These are phyloP conservation scores for Coecobrya sp. DNA, from an alignment of 2,888 invertebrate genomes.

Conservation along the genomic window DNA sequence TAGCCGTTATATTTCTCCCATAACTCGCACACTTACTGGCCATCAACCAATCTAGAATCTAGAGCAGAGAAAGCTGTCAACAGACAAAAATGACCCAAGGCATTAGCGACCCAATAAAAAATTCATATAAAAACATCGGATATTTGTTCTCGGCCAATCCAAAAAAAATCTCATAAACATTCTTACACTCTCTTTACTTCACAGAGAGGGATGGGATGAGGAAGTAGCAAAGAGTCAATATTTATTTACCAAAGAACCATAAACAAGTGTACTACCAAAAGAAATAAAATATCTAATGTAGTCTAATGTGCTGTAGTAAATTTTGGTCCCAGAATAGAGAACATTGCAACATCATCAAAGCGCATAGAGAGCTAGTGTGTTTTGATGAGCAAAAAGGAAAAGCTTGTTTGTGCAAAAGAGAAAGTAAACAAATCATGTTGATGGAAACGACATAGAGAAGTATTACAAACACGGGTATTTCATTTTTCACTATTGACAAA, in stretches of 20 bases:
- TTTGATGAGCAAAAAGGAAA: slow-evolving; percentile 8
- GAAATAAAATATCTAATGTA: neutral
- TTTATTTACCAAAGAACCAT: slow-evolving; percentile 6
- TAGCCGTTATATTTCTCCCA: neutral
- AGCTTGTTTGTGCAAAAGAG: slow-evolving; percentile 26
- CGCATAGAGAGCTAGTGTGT: neutral
- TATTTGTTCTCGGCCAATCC: neutral
- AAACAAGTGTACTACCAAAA: neutral
- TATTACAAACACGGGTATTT: neutral
- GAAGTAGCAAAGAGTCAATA: neutral
- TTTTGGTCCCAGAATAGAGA: neutral
- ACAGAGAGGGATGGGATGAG: neutral
- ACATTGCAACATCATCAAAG: neutral
- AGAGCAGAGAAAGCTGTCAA: neutral
- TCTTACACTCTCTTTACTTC: neutral
- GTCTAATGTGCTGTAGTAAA: neutral
- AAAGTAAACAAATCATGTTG: slow-evolving; percentile 30
- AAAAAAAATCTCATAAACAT: neutral
- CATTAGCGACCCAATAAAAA: slow-evolving; percentile 5
- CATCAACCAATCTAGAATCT: neutral
- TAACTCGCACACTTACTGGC: neutral
- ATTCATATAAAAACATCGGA: neutral
- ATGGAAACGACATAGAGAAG: neutral
- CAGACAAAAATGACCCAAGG: neutral
- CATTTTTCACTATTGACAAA: neutral